phyloP scores from a whole-genome alignment of 2,888 invertebrate species.

The Tachystola acroxantha region DNA sequence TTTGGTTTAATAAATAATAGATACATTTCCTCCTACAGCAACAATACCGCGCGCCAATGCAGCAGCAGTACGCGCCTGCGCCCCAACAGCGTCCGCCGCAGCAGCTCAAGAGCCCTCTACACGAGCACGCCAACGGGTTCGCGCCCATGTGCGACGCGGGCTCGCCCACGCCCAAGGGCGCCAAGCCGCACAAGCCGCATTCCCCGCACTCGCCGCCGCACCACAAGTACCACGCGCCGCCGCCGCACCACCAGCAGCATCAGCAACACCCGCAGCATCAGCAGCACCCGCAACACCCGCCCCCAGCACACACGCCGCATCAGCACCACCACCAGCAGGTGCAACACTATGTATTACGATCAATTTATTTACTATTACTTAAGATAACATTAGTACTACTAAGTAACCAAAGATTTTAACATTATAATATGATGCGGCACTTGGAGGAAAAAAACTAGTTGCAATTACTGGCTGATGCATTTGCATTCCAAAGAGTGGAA shows the following conservation, averaged over 20 bases:
- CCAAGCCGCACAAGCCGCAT: slow-evolving; percentile 55
- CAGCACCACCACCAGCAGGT: slow-evolving; percentile 55
- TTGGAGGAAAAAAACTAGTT: too few relatives aligned
- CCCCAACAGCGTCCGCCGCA: slow-evolving; percentile 59
- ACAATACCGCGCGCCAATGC: slow-evolving; percentile 66
- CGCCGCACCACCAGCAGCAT: slow-evolving; percentile 46
- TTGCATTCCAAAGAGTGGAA: too few relatives aligned
- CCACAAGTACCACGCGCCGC: slow-evolving; percentile 70
- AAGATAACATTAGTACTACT: too few relatives aligned
- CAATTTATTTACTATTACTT: too few relatives aligned
- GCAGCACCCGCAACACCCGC: slow-evolving; percentile 52
- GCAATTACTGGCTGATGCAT: too few relatives aligned
- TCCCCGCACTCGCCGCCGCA: slow-evolving; percentile 70
- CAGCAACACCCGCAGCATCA: slow-evolving; percentile 55
- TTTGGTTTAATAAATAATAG: too few relatives aligned
- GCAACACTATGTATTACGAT: too few relatives aligned
- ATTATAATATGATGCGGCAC: too few relatives aligned
- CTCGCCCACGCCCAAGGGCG: slow-evolving; percentile 72
- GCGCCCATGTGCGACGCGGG: slow-evolving; percentile 80
- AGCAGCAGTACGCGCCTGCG: slow-evolving; percentile 66
- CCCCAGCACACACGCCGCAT: slow-evolving; percentile 56
- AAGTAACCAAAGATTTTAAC: too few relatives aligned
- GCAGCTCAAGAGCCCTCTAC: slow-evolving; percentile 79
- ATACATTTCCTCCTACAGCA: too few relatives aligned
- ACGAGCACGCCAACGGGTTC: slow-evolving; percentile 71